Base-by-base conservation (phyloP, 2,113 vertebrate genomes). In the Clarias magur region DNA sequence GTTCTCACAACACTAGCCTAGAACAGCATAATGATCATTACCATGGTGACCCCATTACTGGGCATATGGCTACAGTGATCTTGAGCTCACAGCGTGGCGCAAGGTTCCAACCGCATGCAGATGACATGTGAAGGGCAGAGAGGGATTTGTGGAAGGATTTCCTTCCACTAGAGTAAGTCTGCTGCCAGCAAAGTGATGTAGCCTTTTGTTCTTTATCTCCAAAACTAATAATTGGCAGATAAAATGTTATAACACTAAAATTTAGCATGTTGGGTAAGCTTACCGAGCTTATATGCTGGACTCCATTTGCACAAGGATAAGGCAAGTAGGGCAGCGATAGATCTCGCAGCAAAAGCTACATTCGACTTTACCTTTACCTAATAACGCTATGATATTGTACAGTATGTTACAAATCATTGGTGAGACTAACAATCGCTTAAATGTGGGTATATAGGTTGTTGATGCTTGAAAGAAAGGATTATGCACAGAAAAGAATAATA, bases 101-200 rank as follows among this genome's bases (percentile, higher is more conserved):
- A 30, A 87, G 87, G 25, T 90, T 92, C 54, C 91, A 87, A 83
- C 94, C 93, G 38, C 92, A 95, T 16, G 93, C 94, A 34, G 95
- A 96, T 85, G 95, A 94, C 87, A 96, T 96, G 93, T 95, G 91
- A 93, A 81, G 21, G 78, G 78, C 87, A 9, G 0, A 23, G 75
- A 38, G 75, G 81, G 72, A 88, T 90, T 86, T 81, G 68, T 27
- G 72, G 27, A 12, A 27, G 72, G 80, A 85, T 82, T 76, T 76
- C 34, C 57, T 87, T 76, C 48, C 84, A 54, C 62, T 56, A 73
- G 38, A 80, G 21, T n/a, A 25, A 27, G 27, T 42, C 48, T 65
- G 48, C 34, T 80, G 48, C 56, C 38, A 80, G 67, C 34, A 75
- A 83, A 75, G 68, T 21, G 62, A 60, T 38, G 21, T 82, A 82